A percentile compares a stretch with the other conserved stretches of the same genome.
Evolutionary conservation across 2,888 invertebrate genomes (phyloP).

Genomic region (Nymphalis polychloros): DNA sequence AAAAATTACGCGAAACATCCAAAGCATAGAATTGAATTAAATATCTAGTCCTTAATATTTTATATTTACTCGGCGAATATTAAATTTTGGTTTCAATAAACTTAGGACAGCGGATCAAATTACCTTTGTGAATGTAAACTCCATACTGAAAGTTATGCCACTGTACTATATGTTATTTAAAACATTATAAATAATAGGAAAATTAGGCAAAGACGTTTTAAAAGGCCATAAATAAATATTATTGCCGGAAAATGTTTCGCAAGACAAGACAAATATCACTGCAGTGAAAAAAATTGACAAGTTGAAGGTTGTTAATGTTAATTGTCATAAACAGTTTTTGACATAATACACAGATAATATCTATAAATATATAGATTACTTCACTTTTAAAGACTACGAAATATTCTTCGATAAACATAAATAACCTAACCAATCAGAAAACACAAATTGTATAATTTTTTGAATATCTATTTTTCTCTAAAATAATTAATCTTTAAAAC

Average conservation of each 20-base stretch:
- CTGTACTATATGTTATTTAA: constrained; percentile 11
- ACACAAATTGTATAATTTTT: no score
- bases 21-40: no score
- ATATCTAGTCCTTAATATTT: neutral
- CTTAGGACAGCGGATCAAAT: constrained; percentile 17
- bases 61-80: neutral
- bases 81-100: neutral
- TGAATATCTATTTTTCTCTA: no score
- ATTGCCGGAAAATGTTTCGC: constrained; percentile 21
- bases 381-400: neutral
- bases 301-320: constrained; percentile 21
- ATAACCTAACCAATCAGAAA: no score
- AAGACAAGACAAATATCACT: constrained; percentile 15
- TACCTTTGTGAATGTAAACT: constrained; percentile 38
- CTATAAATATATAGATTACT: neutral
- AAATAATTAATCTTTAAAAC: no score
- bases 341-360: neutral
- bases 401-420: no score
- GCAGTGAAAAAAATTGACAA: constrained; percentile 32
- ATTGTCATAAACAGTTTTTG: neutral
- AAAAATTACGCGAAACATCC: no score
- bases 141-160: constrained; percentile 26
- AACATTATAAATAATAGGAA: constrained; percentile 19
- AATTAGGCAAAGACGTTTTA: constrained; percentile 10
- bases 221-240: constrained; percentile 22